A percentile compares a stretch with the other conserved stretches of the same genome.
phyloP scores from a whole-genome alignment of 1,140 invertebrate genomes.

The Lethrus apterus region DNA sequence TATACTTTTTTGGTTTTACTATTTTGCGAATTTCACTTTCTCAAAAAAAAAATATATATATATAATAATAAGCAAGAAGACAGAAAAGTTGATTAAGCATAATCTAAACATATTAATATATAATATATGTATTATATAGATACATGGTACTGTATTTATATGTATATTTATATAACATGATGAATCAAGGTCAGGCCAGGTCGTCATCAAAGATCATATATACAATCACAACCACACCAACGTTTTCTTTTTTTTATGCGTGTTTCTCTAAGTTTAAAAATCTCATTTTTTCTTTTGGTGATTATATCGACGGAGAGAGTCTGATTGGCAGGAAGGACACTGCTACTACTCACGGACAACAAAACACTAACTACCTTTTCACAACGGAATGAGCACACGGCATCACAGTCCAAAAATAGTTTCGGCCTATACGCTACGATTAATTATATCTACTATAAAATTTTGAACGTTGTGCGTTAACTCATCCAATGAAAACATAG shows the following conservation, averaged over 20 bases:
- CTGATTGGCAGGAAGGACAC: conserved; percentile 30
- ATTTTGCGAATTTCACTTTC: conserved; percentile 23
- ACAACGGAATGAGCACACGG: conserved; percentile 28
- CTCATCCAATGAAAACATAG: no score
- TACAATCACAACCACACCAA: conserved; percentile 35
- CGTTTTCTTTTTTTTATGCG: conserved; percentile 1
- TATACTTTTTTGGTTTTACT: conserved; percentile 31
- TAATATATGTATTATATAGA: conserved; percentile 31
- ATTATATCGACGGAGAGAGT: conserved; percentile 26
- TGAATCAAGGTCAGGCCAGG: conserved; percentile 36
- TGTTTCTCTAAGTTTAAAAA: conserved; percentile 12
- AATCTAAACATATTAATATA: conserved; percentile 30
- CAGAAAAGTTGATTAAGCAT: conserved; percentile 31
- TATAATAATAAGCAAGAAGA: conserved; percentile 26
- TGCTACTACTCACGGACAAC: conserved; percentile 29
- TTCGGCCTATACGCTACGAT: conserved; percentile 5
- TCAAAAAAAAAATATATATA: conserved; percentile 20
- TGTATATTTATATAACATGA: conserved; percentile 28
- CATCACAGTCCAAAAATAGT: conserved; percentile 29
- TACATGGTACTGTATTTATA: conserved; percentile 33
- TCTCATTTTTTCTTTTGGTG: conserved; percentile 2
- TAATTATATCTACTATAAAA: no score
- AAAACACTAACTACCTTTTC: conserved; percentile 15
- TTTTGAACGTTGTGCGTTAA: no score
- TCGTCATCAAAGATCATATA: conserved; percentile 37